These are phyloP conservation scores for Papilio elwesi DNA, from an alignment of 2,888 invertebrate genomes.

Conservation along the genomic window DNA sequence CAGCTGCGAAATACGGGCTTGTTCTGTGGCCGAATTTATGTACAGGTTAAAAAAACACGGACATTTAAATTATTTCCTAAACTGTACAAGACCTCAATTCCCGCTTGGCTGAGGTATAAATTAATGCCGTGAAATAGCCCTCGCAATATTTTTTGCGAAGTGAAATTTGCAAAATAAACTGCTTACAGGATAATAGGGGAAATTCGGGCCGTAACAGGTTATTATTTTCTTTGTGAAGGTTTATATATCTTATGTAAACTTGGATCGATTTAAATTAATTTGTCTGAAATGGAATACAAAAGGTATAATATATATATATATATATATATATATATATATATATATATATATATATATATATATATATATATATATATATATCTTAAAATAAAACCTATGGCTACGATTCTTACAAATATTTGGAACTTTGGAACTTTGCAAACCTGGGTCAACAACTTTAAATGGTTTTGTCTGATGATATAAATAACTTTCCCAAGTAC, in stretches of 20 bases:
- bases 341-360: too few species aligned
- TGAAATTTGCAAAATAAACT: constrained; percentile 35
- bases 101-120: constrained; percentile 25
- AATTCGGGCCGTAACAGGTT: constrained; percentile 5
- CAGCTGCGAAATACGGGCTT: neutral
- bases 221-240: constrained; percentile 7
- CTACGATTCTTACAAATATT: too few species aligned
- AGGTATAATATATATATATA: too few species aligned
- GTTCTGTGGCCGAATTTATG: neutral
- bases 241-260: constrained; percentile 1
- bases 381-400: too few species aligned
- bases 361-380: too few species aligned
- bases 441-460: neutral
- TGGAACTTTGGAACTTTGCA: too few species aligned
- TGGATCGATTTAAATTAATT: neutral
- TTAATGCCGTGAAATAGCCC: constrained; percentile 29
- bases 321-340: too few species aligned
- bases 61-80: constrained; percentile 25
- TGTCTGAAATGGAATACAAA: neutral
- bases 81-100: constrained; percentile 30
- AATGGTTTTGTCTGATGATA: neutral
- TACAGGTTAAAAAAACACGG: constrained; percentile 24
- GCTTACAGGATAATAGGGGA: constrained; percentile 27
- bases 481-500: neutral
- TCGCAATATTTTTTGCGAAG: constrained; percentile 32